Evolutionary conservation across 2,797 vertebrate genomes (phyloP).

Genomic region (Takifugu rubripes): DNA sequence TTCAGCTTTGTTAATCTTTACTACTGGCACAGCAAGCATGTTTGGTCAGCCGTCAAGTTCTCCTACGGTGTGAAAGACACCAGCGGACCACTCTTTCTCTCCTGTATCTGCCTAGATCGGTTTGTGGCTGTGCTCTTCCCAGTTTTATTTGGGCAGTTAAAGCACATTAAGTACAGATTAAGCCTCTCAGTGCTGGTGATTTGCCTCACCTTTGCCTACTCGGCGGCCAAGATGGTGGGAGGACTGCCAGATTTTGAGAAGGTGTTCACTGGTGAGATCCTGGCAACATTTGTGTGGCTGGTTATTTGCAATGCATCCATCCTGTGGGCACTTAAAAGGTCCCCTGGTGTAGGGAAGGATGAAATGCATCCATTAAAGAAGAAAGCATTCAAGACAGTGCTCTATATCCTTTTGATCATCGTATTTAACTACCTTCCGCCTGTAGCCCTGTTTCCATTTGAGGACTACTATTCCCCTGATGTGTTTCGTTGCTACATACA

Average conservation of each 20-base stretch:
- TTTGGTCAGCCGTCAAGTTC: conserved; percentile 65
- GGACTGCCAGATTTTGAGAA: conserved; percentile 73
- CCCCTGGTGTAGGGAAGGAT: conserved; percentile 66
- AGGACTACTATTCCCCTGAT: conserved; percentile 64
- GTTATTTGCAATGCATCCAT: conserved; percentile 70
- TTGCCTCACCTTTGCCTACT: conserved; percentile 73
- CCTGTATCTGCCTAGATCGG: conserved; percentile 78
- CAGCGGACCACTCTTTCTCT: conserved; percentile 74
- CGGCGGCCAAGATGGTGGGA: conserved; percentile 65
- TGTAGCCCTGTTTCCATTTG: conserved; percentile 74
- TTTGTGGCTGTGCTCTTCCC: conserved; percentile 78
- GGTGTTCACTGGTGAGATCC: conserved; percentile 71
- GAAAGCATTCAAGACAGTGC: conserved; percentile 76
- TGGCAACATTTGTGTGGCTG: conserved; percentile 74
- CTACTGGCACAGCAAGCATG: conserved; percentile 61
- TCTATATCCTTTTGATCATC: conserved; percentile 72
- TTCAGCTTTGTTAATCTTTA: conserved; percentile 70
- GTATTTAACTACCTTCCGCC: conserved; percentile 75
- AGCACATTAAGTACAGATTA: conserved; percentile 66
- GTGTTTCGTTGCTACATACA: conserved; percentile 76
- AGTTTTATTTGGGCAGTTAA: conserved; percentile 66
- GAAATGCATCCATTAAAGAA: conserved; percentile 81
- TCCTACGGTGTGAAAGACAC: conserved; percentile 78
- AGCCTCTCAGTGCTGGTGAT: conserved; percentile 60
- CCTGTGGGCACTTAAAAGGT: conserved; percentile 71